Evolutionary conservation across 2,797 vertebrate species (phyloP), one percentile per base, ranked within the genome.

Genomic region (Acipenser oxyrinchus): DNA sequence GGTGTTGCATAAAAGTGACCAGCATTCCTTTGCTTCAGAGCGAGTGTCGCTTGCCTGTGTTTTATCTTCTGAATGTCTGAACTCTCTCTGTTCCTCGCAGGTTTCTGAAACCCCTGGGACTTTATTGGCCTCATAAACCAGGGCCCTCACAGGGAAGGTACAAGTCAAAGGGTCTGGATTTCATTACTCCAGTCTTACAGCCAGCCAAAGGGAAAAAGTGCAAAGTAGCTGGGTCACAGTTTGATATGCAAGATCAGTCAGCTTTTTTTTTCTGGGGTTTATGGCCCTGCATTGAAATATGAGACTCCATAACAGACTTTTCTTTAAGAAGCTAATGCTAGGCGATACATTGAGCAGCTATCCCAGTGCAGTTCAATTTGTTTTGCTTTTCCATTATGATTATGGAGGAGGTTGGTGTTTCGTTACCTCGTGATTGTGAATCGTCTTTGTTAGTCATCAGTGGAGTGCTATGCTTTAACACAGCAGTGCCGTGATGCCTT

Each of bases 181-280:
- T 87, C 79, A 84, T 85, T 86, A 85, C 70, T 77, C 2, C 68
- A 1, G 67, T 67, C 81, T 83, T 82, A 75, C 76, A 83, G 83
- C 82, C 79, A 74, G 78, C 79, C 70, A 75, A 79, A 78, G 83
- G 83, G 80, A 76, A 73, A 83, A 77, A 82, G 81, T 76, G 79
- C 79, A 84, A 81, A 77, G 73, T 79, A 77, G 75, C 70, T 70
- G 75, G 79, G 80, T 82, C 81, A 79, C 70, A 67, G 74, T 78
- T 76, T 85, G 84, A 88, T 86, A 86, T 73, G 78, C 80, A 79
- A 87, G 85, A 81, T 72, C 80, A 77, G 72, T 68, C 69, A 72
- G 37, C 78, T 74, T 69, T 37, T 37, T 37, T 78, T 72, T 81
- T 82, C 78, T 77, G 74, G 81, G 81, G 77, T 80, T 82, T 78